phyloP scores from a whole-genome alignment of 1,140 invertebrate genomes.

The Drosophila kurseongensis region DNA sequence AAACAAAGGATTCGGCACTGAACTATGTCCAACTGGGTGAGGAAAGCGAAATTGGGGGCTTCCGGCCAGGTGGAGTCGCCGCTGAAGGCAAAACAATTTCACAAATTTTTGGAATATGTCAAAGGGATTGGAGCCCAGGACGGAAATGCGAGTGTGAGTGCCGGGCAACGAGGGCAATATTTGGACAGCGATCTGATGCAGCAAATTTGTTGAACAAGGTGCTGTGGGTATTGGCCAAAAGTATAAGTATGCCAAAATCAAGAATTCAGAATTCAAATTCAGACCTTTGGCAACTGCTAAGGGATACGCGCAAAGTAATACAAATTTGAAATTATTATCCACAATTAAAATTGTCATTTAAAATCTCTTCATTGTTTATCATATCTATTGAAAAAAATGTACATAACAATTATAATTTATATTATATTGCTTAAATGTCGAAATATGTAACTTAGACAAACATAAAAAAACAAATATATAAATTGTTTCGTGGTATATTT shows the following conservation, averaged over 20 bases:
- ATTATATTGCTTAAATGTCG: too few species aligned
- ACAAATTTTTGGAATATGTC: constrained; percentile 46
- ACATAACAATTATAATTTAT: too few species aligned
- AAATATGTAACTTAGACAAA: too few species aligned
- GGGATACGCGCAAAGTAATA: too few species aligned
- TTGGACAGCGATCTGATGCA: constrained; percentile 5
- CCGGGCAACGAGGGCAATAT: constrained; percentile 7
- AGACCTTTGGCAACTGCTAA: neutral
- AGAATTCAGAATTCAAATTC: neutral
- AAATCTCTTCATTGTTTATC: too few species aligned
- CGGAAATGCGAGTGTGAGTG: neutral
- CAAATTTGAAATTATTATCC: too few species aligned
- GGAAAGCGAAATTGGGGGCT: neutral
- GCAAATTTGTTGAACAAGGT: neutral
- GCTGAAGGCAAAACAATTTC: constrained; percentile 22
- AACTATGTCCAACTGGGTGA: constrained; percentile 36
- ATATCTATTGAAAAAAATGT: too few species aligned
- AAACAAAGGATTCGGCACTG: constrained; percentile 20
- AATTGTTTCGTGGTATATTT: too few species aligned
- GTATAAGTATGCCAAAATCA: neutral
- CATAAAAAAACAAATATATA: too few species aligned
- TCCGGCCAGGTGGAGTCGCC: constrained; percentile 3
- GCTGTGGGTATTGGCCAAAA: neutral
- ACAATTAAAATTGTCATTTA: too few species aligned
- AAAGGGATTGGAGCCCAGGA: constrained; percentile 19